Percentiles rank a stretch among this genome's conserved stretches.
These are phyloP conservation scores for Manis pentadactyla DNA, from an alignment of 2,797 vertebrate genomes.

Conservation along the genomic window DNA sequence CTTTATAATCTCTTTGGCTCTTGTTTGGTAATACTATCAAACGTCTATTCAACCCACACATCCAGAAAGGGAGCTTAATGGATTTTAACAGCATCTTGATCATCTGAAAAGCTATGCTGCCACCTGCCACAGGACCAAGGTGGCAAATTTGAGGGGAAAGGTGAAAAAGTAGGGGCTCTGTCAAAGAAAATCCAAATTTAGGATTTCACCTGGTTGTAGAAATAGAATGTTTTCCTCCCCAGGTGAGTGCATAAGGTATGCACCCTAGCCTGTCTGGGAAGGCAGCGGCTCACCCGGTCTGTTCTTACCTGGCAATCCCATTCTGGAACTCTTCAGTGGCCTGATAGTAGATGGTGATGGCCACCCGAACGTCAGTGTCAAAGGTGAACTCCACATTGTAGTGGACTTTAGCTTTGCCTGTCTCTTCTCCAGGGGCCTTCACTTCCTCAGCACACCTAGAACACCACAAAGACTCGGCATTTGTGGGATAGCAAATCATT, in stretches of 20 bases:
- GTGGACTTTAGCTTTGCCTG: slow-evolving; percentile 89
- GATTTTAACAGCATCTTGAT: background rate
- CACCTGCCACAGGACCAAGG: background rate
- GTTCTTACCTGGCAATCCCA: slow-evolving; percentile 93
- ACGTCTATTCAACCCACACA: background rate
- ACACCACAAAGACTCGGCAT: background rate
- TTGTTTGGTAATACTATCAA: background rate
- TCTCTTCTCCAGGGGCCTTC: slow-evolving; percentile 93
- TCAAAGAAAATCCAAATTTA: background rate
- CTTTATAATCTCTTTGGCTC: background rate
- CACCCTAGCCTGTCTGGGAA: no score
- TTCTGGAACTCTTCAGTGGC: slow-evolving; percentile 97
- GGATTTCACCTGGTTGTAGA: background rate
- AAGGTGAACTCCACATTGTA: slow-evolving; percentile 99
- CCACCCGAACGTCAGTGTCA: slow-evolving; percentile 95
- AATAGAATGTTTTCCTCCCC: background rate
- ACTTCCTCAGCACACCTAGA: slow-evolving; percentile 95
- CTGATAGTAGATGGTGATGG: slow-evolving; percentile 99
- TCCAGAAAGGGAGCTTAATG: background rate
- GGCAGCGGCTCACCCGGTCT: background rate
- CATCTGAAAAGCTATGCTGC: background rate
- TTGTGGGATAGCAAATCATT: rapidly evolving
- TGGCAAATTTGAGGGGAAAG: background rate
- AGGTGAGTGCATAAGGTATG: rapidly evolving
- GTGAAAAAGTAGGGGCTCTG: background rate